These are phyloP conservation scores for Trichosurus vulpecula DNA, from an alignment of 2,797 vertebrate genomes.

Conservation along the genomic window DNA sequence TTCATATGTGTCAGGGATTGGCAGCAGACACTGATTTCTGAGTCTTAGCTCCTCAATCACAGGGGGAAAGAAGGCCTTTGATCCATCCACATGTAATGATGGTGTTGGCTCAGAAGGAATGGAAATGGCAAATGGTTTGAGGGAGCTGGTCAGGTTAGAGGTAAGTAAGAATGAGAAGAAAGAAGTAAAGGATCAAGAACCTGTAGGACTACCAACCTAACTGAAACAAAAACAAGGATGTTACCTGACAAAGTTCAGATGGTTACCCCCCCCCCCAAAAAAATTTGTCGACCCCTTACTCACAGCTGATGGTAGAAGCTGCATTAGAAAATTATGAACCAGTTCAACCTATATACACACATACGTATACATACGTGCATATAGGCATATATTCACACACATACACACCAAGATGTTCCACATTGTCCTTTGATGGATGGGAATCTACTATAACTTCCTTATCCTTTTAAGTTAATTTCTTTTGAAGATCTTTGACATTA, in stretches of 20 bases:
- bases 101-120: neutral
- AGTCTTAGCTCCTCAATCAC: neutral
- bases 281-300: neutral
- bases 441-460: neutral
- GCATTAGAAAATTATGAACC: neutral
- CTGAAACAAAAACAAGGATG: neutral
- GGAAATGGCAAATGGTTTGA: neutral
- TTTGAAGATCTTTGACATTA: neutral
- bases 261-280: neutral
- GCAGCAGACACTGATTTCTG: neutral
- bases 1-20: neutral
- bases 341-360: neutral
- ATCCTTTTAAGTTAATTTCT: neutral
- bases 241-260: neutral
- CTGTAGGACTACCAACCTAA: neutral
- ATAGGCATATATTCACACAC: neutral
- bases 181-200: neutral
- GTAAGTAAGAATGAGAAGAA: neutral
- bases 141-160: neutral
- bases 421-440: neutral
- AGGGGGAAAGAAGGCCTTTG: neutral
- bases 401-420: neutral
- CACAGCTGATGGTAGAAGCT: neutral
- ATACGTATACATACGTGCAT: neutral
- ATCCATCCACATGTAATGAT: neutral